phyloP scores from a whole-genome alignment of 2,113 vertebrate species.

The Perca schrenkii region DNA sequence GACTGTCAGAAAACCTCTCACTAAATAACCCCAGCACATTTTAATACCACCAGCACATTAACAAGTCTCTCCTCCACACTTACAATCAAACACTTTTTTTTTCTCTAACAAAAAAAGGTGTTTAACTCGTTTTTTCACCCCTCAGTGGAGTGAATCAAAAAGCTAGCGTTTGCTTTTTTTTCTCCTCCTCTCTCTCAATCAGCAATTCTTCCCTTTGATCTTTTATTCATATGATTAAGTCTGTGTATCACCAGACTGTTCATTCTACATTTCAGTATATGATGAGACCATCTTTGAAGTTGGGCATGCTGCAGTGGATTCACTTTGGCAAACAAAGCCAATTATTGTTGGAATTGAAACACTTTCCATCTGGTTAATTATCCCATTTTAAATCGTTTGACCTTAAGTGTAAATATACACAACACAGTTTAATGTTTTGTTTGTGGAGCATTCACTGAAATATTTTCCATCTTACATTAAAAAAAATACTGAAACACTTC shows the following conservation, averaged over 20 bases:
- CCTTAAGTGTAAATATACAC: constrained; percentile 18
- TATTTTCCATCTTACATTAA: constrained; percentile 4
- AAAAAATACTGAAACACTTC: not conserved
- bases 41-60: constrained; percentile 56
- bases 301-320: constrained; percentile 37
- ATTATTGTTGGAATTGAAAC: constrained; percentile 42
- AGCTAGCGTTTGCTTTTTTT: constrained; percentile 57
- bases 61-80: constrained; percentile 37
- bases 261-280: constrained; percentile 70
- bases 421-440: constrained; percentile 7
- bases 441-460: not conserved
- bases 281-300: constrained; percentile 76
- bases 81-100: constrained; percentile 41
- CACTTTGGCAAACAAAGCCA: constrained; percentile 43
- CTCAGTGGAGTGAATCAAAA: constrained; percentile 55
- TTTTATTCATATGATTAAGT: constrained; percentile 78
- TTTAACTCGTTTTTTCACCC: constrained; percentile 26
- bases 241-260: constrained; percentile 64
- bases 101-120: constrained; percentile 34
- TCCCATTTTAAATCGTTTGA: constrained; percentile 39
- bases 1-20: constrained; percentile 55
- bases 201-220: constrained; percentile 76
- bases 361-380: constrained; percentile 41
- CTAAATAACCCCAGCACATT: constrained; percentile 50
- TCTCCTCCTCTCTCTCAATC: constrained; percentile 71